Percentiles rank a stretch among this genome's conserved stretches.
Evolutionary conservation across 1,140 invertebrate species (phyloP).

Genomic region (Lasioglossum baleicum): DNA sequence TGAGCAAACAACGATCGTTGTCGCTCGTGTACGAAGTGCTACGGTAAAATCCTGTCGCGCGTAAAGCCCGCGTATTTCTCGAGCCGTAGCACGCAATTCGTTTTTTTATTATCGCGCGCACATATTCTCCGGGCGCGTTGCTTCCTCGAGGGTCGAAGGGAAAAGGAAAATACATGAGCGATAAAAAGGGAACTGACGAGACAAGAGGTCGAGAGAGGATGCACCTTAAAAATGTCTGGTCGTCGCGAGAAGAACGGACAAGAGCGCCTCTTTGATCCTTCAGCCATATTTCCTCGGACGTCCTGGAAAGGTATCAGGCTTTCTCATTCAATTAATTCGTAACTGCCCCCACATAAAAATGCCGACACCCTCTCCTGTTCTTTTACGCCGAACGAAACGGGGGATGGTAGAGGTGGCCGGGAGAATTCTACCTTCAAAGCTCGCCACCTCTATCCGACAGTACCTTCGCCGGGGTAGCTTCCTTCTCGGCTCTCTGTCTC

Average conservation of each 20-base stretch:
- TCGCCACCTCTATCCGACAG: slow-evolving; percentile 13
- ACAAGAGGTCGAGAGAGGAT: slow-evolving; percentile 13
- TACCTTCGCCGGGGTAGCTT: slow-evolving; percentile 1
- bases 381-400: slow-evolving; percentile 22
- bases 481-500: slow-evolving; percentile 20
- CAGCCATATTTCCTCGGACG: slow-evolving; percentile 29
- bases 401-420: slow-evolving; percentile 23
- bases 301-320: slow-evolving; percentile 32
- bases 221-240: slow-evolving; percentile 47
- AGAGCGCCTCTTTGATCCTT: slow-evolving; percentile 61
- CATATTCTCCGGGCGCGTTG: too few relatives aligned
- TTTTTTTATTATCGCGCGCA: too few relatives aligned
- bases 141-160: too few relatives aligned
- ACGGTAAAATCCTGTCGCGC: too few relatives aligned
- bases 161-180: too few relatives aligned
- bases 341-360: slow-evolving; percentile 59
- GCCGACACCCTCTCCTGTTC: slow-evolving; percentile 39
- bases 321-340: slow-evolving; percentile 74
- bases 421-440: slow-evolving; percentile 53
- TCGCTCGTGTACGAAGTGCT: too few relatives aligned
- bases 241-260: slow-evolving; percentile 50
- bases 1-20: too few relatives aligned
- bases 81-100: too few relatives aligned
- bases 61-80: too few relatives aligned
- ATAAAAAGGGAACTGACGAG: background rate